A percentile compares a stretch with the other conserved stretches of the same genome.
These are phyloP conservation scores for Oncorhynchus masou DNA, from an alignment of 2,113 vertebrate species.

Conservation along the genomic window DNA sequence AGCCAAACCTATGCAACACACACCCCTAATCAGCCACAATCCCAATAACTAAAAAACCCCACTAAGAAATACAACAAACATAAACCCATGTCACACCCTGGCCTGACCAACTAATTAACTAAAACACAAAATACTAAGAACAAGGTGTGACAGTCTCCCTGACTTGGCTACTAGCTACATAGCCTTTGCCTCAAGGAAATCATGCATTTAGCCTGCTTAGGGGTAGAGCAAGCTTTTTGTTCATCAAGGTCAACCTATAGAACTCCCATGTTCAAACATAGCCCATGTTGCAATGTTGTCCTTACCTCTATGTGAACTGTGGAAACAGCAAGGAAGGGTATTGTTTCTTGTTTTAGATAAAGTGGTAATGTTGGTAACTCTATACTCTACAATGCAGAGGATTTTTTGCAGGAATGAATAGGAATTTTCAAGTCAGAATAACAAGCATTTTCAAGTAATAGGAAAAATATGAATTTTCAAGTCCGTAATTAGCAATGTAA, in stretches of 20 bases:
- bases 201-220: constrained; percentile 31
- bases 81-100: too few relatives aligned
- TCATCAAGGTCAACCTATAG: background rate
- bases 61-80: too few relatives aligned
- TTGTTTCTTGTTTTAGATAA: background rate
- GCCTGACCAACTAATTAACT: too few relatives aligned
- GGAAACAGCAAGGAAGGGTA: background rate
- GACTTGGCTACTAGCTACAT: constrained; percentile 26
- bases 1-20: too few relatives aligned
- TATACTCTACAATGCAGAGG: background rate
- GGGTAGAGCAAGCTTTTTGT: background rate
- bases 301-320: background rate
- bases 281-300: background rate
- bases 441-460: too few relatives aligned
- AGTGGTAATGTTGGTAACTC: background rate
- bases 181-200: constrained; percentile 18
- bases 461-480: too few relatives aligned
- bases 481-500: constrained; percentile 18
- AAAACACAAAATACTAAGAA: too few relatives aligned
- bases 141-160: too few relatives aligned
- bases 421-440: too few relatives aligned
- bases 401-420: too few relatives aligned
- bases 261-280: background rate
- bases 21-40: too few relatives aligned
- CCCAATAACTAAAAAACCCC: too few relatives aligned